phyloP scores from a whole-genome alignment of 2,888 invertebrate genomes.

The Gibbula magus region DNA sequence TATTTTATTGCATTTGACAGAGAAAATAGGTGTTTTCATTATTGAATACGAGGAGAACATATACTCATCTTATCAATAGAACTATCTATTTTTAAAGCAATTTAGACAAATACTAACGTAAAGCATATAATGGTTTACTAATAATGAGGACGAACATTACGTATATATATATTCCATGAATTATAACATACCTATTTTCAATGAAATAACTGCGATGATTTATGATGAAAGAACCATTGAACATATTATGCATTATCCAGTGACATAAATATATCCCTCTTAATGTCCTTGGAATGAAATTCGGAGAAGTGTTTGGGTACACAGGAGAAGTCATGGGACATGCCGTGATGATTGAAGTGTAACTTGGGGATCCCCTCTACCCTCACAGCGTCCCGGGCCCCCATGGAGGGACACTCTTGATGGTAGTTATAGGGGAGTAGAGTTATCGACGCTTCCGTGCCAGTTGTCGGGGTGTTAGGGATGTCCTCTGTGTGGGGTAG shows the following conservation, averaged over 20 bases:
- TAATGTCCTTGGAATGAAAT: neutral
- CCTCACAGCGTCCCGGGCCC: conserved; percentile 45
- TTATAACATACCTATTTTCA: too few species aligned
- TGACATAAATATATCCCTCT: conserved; percentile 9
- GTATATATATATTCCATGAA: too few species aligned
- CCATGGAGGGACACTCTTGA: conserved; percentile 50
- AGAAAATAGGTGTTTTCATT: too few species aligned
- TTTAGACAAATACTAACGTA: too few species aligned
- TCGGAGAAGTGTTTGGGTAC: neutral
- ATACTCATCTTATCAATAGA: too few species aligned
- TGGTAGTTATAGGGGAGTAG: conserved; percentile 63
- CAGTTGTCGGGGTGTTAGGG: conserved; percentile 55
- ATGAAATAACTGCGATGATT: too few species aligned
- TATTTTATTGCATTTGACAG: too few species aligned
- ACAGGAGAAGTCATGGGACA: conserved; percentile 26
- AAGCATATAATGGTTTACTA: too few species aligned
- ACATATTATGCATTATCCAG: neutral
- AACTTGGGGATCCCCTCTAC: neutral
- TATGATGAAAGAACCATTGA: too few species aligned
- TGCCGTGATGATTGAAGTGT: conserved; percentile 16
- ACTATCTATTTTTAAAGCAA: too few species aligned
- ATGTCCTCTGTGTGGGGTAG: conserved; percentile 61
- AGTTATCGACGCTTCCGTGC: conserved; percentile 47
- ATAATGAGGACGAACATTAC: too few species aligned
- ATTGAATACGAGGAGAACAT: too few species aligned